Evolutionary conservation across 2,797 vertebrate genomes (phyloP).

Genomic region (Acanthiza pusilla): DNA sequence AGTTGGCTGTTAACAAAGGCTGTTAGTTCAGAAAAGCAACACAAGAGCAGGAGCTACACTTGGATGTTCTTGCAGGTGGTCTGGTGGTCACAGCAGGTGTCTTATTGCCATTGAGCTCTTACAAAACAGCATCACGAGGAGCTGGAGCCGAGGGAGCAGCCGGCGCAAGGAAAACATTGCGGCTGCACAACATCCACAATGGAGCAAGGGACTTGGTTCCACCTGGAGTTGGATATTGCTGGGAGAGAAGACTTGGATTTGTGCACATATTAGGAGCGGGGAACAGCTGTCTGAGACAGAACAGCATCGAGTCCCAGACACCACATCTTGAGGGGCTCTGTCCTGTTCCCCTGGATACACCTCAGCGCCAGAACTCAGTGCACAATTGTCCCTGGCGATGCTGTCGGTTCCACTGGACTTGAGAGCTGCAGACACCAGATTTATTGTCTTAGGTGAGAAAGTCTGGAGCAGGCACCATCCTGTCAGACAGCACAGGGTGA

Average conservation of each 20-base stretch:
- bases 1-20: not conserved
- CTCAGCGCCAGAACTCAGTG: not conserved
- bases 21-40: conserved; percentile 14
- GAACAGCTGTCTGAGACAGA: not conserved
- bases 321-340: not conserved
- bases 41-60: not conserved
- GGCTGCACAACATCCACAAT: not conserved
- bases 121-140: not conserved
- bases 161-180: not conserved
- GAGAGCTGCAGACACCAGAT: not conserved
- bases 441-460: not conserved
- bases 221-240: conserved; percentile 4
- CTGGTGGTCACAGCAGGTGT: not conserved
- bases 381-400: not conserved
- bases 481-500: not conserved
- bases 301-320: not conserved
- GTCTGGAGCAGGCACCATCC: conserved; percentile 26
- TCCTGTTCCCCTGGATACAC: not conserved
- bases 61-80: not conserved
- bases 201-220: not conserved
- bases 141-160: not conserved
- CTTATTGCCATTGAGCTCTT: conserved; percentile 19
- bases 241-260: conserved; percentile 17
- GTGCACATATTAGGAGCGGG: not conserved
- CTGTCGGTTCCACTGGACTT: not conserved